phyloP scores from a whole-genome alignment of 2,113 vertebrate genomes.

The Phoenicopterus ruber region DNA sequence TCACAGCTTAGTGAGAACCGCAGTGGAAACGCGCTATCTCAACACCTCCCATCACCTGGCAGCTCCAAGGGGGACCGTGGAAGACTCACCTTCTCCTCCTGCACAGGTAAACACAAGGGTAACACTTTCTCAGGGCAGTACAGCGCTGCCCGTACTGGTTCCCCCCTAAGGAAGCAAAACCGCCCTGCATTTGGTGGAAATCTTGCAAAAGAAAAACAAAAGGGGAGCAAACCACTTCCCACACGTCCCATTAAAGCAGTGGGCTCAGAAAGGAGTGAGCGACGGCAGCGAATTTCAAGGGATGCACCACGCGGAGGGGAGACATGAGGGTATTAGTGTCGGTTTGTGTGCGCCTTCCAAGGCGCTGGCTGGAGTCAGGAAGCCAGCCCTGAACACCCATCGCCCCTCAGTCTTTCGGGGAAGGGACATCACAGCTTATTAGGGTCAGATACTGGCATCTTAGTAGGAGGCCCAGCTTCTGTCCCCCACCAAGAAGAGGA shows the following conservation, averaged over 20 bases:
- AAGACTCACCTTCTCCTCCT: constrained; percentile 42
- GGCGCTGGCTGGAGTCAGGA: constrained; percentile 10
- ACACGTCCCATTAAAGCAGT: background rate
- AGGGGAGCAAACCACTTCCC: background rate
- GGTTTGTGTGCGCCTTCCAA: background rate
- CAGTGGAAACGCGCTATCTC: background rate
- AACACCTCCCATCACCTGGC: background rate
- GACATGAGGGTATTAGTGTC: background rate
- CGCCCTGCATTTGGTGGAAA: background rate
- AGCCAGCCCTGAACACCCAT: constrained; percentile 25
- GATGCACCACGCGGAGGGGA: background rate
- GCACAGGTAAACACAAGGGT: background rate
- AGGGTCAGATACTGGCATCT: constrained; percentile 29
- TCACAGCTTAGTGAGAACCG: background rate
- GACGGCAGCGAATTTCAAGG: background rate
- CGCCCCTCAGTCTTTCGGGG: background rate
- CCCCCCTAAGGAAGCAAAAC: background rate
- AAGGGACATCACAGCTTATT: constrained; percentile 47
- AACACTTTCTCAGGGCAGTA: background rate
- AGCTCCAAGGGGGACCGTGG: background rate
- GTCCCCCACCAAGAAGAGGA: background rate
- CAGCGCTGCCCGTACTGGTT: background rate
- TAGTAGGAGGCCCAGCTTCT: background rate
- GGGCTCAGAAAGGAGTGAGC: background rate
- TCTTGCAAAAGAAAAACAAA: background rate